Conservation (phyloP, 2,888 invertebrate species). For the Meteorus cinctellus region DNA sequence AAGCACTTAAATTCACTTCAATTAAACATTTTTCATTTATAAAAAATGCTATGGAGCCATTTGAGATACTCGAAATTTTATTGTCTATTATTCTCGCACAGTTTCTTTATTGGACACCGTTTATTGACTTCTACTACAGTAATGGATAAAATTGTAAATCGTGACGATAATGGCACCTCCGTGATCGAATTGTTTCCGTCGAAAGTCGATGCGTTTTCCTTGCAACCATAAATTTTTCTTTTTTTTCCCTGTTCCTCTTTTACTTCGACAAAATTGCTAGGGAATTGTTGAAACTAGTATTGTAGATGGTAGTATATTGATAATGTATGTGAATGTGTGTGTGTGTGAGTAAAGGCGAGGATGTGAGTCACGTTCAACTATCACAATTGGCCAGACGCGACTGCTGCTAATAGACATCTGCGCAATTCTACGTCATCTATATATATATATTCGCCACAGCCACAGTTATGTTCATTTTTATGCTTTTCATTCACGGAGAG, state of each 20-base stretch:
- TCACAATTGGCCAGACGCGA: constrained; percentile 42
- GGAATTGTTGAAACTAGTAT: constrained; percentile 20
- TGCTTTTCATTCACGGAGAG: not conserved
- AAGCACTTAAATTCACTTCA: too few relatives aligned
- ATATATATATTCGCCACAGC: not conserved
- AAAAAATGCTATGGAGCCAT: too few relatives aligned
- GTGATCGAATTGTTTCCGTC: constrained; percentile 34
- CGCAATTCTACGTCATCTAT: constrained; percentile 5
- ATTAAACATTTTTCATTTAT: too few relatives aligned
- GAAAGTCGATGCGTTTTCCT: constrained; percentile 10
- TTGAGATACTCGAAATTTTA: too few relatives aligned
- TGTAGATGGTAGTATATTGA: constrained; percentile 8
- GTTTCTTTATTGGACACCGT: not conserved
- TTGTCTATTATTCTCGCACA: not conserved
- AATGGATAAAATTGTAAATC: constrained; percentile 15
- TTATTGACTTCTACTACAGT: not conserved
- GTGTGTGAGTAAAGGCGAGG: constrained; percentile 25
- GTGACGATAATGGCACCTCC: constrained; percentile 38
- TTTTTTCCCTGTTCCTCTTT: constrained; percentile 15
- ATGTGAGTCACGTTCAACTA: constrained; percentile 38
- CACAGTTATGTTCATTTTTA: not conserved
- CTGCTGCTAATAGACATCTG: constrained; percentile 27
- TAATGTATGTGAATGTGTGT: constrained; percentile 16
- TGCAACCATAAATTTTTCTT: not conserved
- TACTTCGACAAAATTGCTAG: constrained; percentile 20